A percentile compares a stretch with the other conserved stretches of the same genome.
phyloP scores from a whole-genome alignment of 2,888 invertebrate genomes.

The Eudemis profundana region DNA sequence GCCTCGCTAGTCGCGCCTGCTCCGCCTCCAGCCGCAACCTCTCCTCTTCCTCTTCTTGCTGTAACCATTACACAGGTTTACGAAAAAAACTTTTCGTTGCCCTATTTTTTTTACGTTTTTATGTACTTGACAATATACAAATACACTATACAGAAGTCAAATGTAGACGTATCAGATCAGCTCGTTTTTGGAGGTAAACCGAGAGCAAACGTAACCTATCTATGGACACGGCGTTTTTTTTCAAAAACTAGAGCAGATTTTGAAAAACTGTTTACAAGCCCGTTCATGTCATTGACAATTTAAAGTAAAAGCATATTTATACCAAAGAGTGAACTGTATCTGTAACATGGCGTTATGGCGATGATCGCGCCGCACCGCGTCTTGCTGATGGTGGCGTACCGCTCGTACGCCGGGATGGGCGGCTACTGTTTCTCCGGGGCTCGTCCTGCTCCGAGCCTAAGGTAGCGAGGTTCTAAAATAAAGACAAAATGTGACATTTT shows the following conservation, averaged over 20 bases:
- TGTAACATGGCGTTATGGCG: constrained; percentile 68
- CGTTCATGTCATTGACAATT: no score
- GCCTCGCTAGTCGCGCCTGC: constrained; percentile 67
- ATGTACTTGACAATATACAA: no score
- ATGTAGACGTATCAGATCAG: no score
- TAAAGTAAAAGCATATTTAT: no score
- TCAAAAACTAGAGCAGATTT: no score
- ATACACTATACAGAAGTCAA: no score
- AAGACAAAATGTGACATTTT: constrained; percentile 55
- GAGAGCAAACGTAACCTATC: no score
- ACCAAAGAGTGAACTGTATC: constrained; percentile 56
- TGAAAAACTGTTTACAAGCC: no score
- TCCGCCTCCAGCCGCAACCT: constrained; percentile 68
- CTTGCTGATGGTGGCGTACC: constrained; percentile 77
- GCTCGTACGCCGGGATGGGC: constrained; percentile 72
- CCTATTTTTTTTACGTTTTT: no score
- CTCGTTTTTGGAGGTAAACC: no score
- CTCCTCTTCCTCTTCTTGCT: constrained; percentile 74
- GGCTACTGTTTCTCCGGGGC: constrained; percentile 76
- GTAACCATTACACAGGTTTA: constrained; percentile 12
- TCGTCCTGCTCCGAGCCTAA: constrained; percentile 75
- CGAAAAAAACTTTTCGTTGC: no score
- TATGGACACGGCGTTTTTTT: no score
- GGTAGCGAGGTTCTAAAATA: not conserved
- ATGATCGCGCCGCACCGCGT: constrained; percentile 69